Base-by-base conservation (phyloP, 1,140 invertebrate genomes). In the Drosophila orena region DNA sequence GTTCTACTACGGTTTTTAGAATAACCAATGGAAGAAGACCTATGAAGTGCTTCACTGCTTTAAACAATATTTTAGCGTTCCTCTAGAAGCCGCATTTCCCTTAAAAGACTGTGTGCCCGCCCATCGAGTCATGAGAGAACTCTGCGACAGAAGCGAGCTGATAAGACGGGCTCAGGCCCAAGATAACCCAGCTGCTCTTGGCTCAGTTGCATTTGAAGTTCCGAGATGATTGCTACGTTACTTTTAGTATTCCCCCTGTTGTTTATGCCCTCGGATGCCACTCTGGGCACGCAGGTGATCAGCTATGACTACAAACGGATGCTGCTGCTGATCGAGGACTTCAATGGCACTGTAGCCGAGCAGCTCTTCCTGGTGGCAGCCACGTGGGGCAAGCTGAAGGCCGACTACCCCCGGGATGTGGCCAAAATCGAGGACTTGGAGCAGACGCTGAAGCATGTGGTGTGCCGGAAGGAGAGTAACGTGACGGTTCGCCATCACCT, bases 371-470 rank as follows among this genome's bases (percentile, higher is more conserved):
- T 77, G 42, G 54, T 40, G 8, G n/a, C 34, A 4, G 17, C 30
- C 49, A 77, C 74, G 40, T 77, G 74, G 74, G 74, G 74, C 11
- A 77, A 77, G 6, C 43, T 77, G 12, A 46, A 34, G 5, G 72
- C 50, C 17, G 74, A 77, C 30, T 77, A 55, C 8, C 42, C 72
- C 0, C 27, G 24, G 7, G 74, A 77, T 40, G 56, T 55, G 37
- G 38, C 20, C 24, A 77, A 77, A 42, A 76, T 76, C 12, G 62
- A 52, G 4, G 43, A 44, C 14, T 42, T 77, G 10, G 11, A 46
- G 7, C 61, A 68, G 4, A 68, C 74, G 0, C n/a, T 77, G 22
- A 27, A 24, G 2, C 62, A 22, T 6, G 37, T 77, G 11, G 24
- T 77, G 35, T 76, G 74, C 17, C 50, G 40, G 14, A 17, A 17